phyloP scores from a whole-genome alignment of 1,140 invertebrate species.

The Drosophila teissieri region DNA sequence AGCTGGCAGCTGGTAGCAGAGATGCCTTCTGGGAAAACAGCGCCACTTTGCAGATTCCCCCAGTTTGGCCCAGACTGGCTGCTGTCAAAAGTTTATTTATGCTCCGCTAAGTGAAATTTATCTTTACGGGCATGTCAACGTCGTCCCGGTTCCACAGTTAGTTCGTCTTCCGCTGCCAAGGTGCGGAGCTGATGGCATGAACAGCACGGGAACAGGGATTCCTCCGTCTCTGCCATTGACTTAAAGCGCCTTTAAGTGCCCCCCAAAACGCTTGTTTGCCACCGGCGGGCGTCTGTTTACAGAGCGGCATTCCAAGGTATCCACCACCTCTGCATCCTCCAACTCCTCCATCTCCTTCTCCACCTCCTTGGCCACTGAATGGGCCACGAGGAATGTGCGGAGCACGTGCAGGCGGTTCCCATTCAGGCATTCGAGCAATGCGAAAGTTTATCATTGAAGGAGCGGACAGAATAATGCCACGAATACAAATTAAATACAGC shows the following conservation, averaged over 20 bases:
- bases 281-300: constrained; percentile 50
- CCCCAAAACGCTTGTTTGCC: constrained; percentile 38
- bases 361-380: background rate
- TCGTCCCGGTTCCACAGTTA: constrained; percentile 14
- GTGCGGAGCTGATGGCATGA: constrained; percentile 5
- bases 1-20: constrained; percentile 28
- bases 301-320: constrained; percentile 56
- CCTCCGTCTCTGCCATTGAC: constrained; percentile 34
- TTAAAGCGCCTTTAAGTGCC: constrained; percentile 61
- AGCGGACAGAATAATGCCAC: constrained; percentile 15
- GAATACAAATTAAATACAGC: constrained; percentile 36
- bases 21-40: constrained; percentile 53
- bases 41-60: constrained; percentile 49
- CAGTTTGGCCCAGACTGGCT: constrained; percentile 29
- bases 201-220: constrained; percentile 51
- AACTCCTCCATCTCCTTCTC: background rate
- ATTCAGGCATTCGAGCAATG: constrained; percentile 24
- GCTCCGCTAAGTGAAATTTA: constrained; percentile 80
- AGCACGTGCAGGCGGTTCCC: constrained; percentile 25
- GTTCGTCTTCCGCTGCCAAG: constrained; percentile 22
- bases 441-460: constrained; percentile 35
- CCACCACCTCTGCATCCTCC: background rate
- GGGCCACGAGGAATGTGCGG: constrained; percentile 23
- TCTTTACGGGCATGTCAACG: constrained; percentile 76
- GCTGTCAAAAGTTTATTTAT: constrained; percentile 80